Percentiles rank a stretch among this genome's conserved stretches.
Evolutionary conservation across 2,113 vertebrate species (phyloP).

Genomic region (Aptenodytes patagonicus): DNA sequence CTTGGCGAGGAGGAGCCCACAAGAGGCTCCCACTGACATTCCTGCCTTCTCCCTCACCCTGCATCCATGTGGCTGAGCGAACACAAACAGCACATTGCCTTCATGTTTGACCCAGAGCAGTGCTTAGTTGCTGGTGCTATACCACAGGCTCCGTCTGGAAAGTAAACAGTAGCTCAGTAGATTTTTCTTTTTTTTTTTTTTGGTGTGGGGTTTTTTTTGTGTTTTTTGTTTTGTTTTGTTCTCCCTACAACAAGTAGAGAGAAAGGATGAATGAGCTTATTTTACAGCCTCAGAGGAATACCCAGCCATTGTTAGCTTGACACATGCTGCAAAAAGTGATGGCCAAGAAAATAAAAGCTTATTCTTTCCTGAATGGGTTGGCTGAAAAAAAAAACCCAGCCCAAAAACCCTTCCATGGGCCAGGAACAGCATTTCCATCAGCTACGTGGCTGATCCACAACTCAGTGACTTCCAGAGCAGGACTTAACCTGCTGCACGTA

Average conservation of each 20-base stretch:
- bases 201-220: too few relatives aligned
- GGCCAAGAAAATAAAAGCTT: slow-evolving; percentile 12
- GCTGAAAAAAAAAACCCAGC: not conserved
- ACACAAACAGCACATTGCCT: not conserved
- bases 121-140: not conserved
- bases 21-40: not conserved
- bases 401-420: not conserved
- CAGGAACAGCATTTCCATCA: not conserved
- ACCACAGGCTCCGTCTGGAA: not conserved
- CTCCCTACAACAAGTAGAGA: not conserved
- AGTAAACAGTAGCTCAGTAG: not conserved
- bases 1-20: not conserved
- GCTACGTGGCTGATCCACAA: not conserved
- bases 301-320: slow-evolving; percentile 1
- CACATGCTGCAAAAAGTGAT: not conserved
- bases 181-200: not conserved
- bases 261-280: slow-evolving; percentile 40
- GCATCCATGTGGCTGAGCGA: not conserved
- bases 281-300: slow-evolving; percentile 17
- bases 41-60: not conserved
- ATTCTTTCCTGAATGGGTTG: not conserved
- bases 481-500: not conserved
- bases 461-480: not conserved
- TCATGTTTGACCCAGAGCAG: not conserved
- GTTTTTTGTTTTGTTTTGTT: not conserved